Conservation (phyloP, 1,140 invertebrate genomes). For the Asobara japonica region DNA sequence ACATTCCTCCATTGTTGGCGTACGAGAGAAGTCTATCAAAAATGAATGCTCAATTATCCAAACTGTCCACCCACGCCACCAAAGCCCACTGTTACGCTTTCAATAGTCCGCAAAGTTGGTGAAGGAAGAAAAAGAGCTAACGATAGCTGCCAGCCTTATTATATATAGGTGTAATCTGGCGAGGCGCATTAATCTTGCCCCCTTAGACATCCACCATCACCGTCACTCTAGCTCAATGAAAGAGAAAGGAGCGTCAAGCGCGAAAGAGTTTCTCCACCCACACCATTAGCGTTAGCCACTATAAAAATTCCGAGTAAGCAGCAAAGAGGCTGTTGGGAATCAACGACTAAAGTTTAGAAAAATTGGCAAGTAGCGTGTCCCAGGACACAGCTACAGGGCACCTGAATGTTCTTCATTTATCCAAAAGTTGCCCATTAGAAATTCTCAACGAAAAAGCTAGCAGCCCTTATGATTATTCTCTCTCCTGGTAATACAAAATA, state of each 20-base stretch:
- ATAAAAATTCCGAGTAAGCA: constrained; percentile 43
- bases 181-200: background rate
- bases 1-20: background rate
- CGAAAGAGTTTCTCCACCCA: constrained; percentile 37
- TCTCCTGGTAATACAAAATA: background rate
- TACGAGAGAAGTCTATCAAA: background rate
- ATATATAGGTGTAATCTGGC: background rate
- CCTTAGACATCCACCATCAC: background rate
- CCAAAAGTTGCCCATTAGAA: no score
- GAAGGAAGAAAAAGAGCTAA: background rate
- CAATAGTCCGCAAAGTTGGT: background rate
- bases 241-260: constrained; percentile 4
- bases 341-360: constrained; percentile 1
- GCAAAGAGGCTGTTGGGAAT: constrained; percentile 24
- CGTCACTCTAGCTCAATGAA: background rate
- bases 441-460: no score
- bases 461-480: no score
- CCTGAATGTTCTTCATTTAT: no score
- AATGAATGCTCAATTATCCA: background rate
- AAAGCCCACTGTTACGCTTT: background rate
- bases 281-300: constrained; percentile 51
- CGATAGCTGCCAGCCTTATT: background rate
- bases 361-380: constrained; percentile 22
- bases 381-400: no score
- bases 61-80: background rate